phyloP scores from a whole-genome alignment of 2,113 vertebrate genomes.

The Varanus komodoensis region DNA sequence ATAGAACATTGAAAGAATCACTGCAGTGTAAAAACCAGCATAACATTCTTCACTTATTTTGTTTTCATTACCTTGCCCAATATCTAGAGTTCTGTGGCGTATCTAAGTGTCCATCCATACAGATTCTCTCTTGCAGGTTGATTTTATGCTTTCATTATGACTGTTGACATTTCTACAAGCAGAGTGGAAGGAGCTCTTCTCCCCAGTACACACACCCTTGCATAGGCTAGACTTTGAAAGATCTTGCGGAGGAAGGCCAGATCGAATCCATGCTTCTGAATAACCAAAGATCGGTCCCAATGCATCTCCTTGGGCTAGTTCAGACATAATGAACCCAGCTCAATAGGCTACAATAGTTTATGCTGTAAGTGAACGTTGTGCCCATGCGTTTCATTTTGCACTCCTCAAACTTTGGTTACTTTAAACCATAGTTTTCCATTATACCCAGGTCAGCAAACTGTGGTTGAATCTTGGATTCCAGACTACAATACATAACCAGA shows the following conservation, averaged over 20 bases:
- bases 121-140: neutral
- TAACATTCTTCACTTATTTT: conserved; percentile 21
- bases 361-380: neutral
- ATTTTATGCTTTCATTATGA: neutral
- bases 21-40: neutral
- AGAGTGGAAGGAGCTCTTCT: neutral
- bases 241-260: neutral
- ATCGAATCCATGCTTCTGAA: neutral
- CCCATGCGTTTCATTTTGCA: neutral
- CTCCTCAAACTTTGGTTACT: neutral
- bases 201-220: neutral
- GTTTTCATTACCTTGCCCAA: conserved; percentile 13
- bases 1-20: conserved; percentile 50
- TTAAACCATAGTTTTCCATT: neutral
- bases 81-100: conserved; percentile 20
- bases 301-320: neutral
- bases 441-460: neutral
- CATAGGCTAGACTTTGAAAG: neutral
- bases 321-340: neutral
- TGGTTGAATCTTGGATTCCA: neutral
- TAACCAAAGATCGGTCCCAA: neutral
- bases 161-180: neutral
- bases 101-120: neutral
- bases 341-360: neutral
- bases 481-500: neutral